These are phyloP conservation scores for Drosophila pectinifera DNA, from an alignment of 1,140 invertebrate species.

Conservation along the genomic window DNA sequence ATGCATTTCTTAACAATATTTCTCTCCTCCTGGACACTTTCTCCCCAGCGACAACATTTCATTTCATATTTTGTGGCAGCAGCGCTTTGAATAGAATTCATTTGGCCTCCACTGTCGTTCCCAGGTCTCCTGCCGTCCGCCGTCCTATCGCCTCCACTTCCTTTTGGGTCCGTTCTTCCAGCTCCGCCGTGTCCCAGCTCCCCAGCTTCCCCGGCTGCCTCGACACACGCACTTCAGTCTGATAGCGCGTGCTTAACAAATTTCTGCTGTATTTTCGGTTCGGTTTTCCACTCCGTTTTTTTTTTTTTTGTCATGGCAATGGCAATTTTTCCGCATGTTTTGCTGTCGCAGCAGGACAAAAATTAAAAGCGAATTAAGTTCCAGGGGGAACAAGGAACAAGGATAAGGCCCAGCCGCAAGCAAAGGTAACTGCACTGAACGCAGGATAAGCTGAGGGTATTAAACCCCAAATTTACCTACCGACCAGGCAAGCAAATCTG, in stretches of 20 bases:
- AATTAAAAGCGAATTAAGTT: constrained; percentile 79
- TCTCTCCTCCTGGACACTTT: constrained; percentile 36
- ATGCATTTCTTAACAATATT: constrained; percentile 76
- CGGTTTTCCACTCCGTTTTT: constrained; percentile 15
- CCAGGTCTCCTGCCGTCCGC: constrained; percentile 20
- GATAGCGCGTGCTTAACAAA: constrained; percentile 67
- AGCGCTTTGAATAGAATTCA: constrained; percentile 75
- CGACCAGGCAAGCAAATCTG: constrained; percentile 24
- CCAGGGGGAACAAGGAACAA: constrained; percentile 2
- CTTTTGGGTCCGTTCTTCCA: constrained; percentile 2
- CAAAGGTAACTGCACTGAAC: constrained; percentile 20
- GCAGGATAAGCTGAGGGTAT: constrained; percentile 23
- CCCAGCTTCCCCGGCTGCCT: constrained; percentile 1
- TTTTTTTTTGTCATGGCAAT: constrained; percentile 49
- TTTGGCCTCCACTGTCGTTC: constrained; percentile 47
- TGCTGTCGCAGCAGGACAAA: constrained; percentile 62
- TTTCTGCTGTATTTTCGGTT: constrained; percentile 58
- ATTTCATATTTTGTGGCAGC: constrained; percentile 69
- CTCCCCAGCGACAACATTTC: constrained; percentile 66
- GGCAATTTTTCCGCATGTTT: constrained; percentile 54
- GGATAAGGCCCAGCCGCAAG: not conserved
- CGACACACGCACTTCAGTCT: constrained; percentile 56
- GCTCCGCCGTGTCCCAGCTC: not conserved
- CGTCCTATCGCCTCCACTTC: constrained; percentile 9
- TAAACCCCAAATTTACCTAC: constrained; percentile 36